Conservation (phyloP, 2,888 invertebrate species). For the Scrobipalpa costella region DNA sequence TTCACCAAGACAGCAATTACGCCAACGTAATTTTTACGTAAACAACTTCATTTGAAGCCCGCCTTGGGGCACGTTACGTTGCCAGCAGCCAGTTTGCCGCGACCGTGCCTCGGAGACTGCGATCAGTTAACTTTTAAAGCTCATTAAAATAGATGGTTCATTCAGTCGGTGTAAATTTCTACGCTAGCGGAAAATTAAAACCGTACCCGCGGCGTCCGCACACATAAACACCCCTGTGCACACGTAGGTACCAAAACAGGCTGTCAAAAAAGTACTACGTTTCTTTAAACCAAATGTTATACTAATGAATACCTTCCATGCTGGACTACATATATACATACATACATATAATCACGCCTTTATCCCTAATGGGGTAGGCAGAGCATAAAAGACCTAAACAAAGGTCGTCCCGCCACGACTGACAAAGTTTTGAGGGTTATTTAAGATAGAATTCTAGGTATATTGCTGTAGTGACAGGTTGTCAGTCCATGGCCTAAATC, state of each 20-base stretch:
- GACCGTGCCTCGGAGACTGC: slow-evolving; percentile 44
- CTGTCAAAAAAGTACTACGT: too few relatives aligned
- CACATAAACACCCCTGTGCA: background rate
- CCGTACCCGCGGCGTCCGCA: slow-evolving; percentile 65
- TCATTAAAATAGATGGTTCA: slow-evolving; percentile 80
- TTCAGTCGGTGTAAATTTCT: slow-evolving; percentile 73
- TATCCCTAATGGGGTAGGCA: too few relatives aligned
- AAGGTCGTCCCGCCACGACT: too few relatives aligned
- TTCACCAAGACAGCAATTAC: slow-evolving; percentile 20
- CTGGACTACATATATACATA: too few relatives aligned
- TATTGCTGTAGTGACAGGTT: too few relatives aligned
- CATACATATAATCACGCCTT: too few relatives aligned
- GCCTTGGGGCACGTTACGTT: slow-evolving; percentile 32
- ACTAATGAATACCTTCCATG: too few relatives aligned
- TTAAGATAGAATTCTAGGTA: too few relatives aligned
- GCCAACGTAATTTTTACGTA: slow-evolving; percentile 18
- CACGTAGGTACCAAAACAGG: background rate
- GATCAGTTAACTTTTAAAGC: slow-evolving; percentile 77
- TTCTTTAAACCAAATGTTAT: too few relatives aligned
- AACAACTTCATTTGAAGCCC: slow-evolving; percentile 30
- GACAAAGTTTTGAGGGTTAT: too few relatives aligned
- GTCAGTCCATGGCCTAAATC: too few relatives aligned
- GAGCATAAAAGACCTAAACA: too few relatives aligned
- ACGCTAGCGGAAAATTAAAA: slow-evolving; percentile 79
- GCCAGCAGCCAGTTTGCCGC: slow-evolving; percentile 33